Evolutionary conservation across 2,797 vertebrate species (phyloP).

Genomic region (Emys orbicularis): DNA sequence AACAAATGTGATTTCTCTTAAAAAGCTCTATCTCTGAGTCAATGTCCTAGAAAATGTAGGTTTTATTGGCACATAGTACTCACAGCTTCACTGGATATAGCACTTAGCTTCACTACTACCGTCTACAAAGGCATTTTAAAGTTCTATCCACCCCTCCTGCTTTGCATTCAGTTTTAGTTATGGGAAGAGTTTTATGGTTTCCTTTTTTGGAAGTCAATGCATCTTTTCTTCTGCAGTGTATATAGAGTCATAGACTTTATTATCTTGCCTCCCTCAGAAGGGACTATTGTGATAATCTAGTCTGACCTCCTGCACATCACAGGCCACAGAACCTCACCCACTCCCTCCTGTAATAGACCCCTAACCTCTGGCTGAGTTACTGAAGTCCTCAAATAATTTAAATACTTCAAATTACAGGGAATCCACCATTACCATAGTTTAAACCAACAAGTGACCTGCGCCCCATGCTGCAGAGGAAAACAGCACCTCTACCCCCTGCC

Average conservation of each 20-base stretch:
- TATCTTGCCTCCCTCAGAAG: neutral
- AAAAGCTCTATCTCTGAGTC: neutral
- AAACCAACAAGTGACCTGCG: neutral
- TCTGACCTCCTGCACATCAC: neutral
- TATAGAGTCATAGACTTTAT: conserved; percentile 18
- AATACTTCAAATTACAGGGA: neutral
- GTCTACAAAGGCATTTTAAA: conserved; percentile 39
- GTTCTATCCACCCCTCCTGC: conserved; percentile 15
- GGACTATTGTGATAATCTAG: neutral
- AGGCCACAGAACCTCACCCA: neutral
- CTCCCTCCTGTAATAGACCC: neutral
- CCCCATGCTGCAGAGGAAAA: neutral
- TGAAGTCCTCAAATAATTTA: neutral
- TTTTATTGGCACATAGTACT: conserved; percentile 19
- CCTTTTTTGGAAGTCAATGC: conserved; percentile 63
- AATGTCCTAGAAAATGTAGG: neutral
- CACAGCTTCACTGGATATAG: neutral
- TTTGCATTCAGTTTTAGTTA: conserved; percentile 38
- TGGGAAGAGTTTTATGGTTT: conserved; percentile 60
- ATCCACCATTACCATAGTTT: neutral
- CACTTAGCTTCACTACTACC: neutral
- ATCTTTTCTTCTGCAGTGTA: conserved; percentile 43
- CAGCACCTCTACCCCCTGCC: too few relatives aligned
- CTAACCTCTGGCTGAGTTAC: neutral
- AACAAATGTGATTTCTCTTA: neutral